Percentiles rank a stretch among this genome's conserved stretches.
Conservation (phyloP, 1,140 invertebrate genomes). For the Lithobius niger region DNA sequence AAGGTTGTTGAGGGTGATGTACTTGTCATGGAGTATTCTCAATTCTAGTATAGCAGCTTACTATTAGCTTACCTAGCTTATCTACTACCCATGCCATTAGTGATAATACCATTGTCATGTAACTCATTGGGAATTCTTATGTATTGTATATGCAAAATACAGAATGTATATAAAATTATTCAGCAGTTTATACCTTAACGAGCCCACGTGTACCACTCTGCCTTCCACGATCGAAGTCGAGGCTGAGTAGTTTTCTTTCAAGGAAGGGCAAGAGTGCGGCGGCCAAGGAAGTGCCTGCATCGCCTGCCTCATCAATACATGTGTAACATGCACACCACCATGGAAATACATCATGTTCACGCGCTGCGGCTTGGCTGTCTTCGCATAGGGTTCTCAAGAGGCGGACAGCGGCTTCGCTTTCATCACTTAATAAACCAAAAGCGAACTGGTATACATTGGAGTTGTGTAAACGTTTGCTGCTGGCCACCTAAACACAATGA, state of each 20-base stretch:
- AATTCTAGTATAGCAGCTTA: no score
- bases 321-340: slow-evolving; percentile 6
- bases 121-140: no score
- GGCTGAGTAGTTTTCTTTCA: not conserved
- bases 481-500: no score
- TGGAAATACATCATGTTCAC: slow-evolving; percentile 1
- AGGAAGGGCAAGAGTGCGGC: slow-evolving; percentile 1
- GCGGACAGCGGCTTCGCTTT: not conserved
- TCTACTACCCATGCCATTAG: no score
- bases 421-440: not conserved
- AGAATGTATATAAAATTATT: no score
- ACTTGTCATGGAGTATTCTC: no score
- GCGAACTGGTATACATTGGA: slow-evolving; percentile 1
- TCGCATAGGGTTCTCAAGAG: not conserved
- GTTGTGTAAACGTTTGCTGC: slow-evolving; percentile 1
- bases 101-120: no score
- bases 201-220: not conserved
- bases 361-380: not conserved
- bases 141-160: no score
- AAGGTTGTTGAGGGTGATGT: no score
- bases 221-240: slow-evolving; percentile 2
- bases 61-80: no score
- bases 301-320: slow-evolving; percentile 3
- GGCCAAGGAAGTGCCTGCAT: not conserved
- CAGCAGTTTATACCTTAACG: no score